These are phyloP conservation scores for Urechis unicinctus DNA, from an alignment of 2,888 invertebrate genomes.

Conservation along the genomic window DNA sequence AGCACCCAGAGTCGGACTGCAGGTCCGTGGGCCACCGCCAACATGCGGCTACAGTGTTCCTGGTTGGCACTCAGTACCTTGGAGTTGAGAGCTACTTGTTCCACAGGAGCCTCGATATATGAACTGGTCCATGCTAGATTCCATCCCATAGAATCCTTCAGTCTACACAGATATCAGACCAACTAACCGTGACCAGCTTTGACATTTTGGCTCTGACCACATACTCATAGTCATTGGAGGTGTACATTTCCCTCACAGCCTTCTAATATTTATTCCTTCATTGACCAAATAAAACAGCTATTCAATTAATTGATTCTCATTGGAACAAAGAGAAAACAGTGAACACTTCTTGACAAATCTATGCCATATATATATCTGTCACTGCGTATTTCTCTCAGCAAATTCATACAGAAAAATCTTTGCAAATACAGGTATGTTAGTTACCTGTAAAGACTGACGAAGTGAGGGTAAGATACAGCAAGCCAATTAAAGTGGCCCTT, in stretches of 20 bases:
- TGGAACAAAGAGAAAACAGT: too few species aligned
- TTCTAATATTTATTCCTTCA: too few species aligned
- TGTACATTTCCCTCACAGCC: too few species aligned
- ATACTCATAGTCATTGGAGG: neutral
- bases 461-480: slow-evolving; percentile 91
- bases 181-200: neutral
- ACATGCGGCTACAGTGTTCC: slow-evolving; percentile 65
- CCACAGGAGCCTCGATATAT: slow-evolving; percentile 80
- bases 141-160: slow-evolving; percentile 96
- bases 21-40: slow-evolving; percentile 73
- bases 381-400: too few species aligned
- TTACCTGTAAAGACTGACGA: slow-evolving; percentile 87
- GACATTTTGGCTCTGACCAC: neutral
- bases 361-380: too few species aligned
- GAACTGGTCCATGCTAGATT: slow-evolving; percentile 90
- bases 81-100: slow-evolving; percentile 82
- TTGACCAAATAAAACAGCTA: too few species aligned
- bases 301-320: too few species aligned
- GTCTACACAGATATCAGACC: slow-evolving; percentile 52
- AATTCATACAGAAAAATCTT: too few species aligned
- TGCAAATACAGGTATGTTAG: too few species aligned
- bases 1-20: slow-evolving; percentile 75
- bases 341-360: too few species aligned
- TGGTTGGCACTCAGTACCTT: slow-evolving; percentile 49
- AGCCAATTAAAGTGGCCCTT: slow-evolving; percentile 95